These are phyloP conservation scores for Willowsia nigromaculata DNA, from an alignment of 2,888 invertebrate genomes.

Conservation along the genomic window DNA sequence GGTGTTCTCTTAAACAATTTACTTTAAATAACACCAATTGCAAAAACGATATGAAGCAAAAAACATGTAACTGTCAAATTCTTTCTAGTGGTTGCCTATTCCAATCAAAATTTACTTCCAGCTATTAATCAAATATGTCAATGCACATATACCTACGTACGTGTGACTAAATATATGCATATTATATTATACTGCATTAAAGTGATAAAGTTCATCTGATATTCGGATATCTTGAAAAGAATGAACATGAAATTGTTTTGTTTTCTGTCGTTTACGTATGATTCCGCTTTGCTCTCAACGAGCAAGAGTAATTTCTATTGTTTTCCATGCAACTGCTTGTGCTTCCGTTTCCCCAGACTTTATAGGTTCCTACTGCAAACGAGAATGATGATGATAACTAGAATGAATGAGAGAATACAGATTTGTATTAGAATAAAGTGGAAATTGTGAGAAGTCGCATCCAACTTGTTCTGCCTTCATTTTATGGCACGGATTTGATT, in stretches of 20 bases:
- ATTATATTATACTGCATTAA: too few relatives aligned
- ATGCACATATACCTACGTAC: neutral
- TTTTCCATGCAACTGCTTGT: neutral
- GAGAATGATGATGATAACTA: neutral
- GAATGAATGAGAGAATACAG: neutral
- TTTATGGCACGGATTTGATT: constrained; percentile 53
- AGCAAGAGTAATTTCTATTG: too few relatives aligned
- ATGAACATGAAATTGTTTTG: too few relatives aligned
- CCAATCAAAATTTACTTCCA: neutral
- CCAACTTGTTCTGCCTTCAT: constrained; percentile 49
- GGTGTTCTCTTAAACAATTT: neutral
- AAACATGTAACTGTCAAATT: neutral
- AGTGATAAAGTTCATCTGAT: too few relatives aligned
- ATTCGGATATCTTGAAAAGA: too few relatives aligned
- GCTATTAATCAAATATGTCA: neutral
- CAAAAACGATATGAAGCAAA: neutral
- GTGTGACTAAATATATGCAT: too few relatives aligned
- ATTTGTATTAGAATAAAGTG: constrained; percentile 3
- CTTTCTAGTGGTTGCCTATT: neutral
- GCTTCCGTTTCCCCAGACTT: neutral
- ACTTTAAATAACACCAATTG: neutral
- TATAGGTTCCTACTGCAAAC: constrained; percentile 8
- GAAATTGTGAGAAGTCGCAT: constrained; percentile 48
- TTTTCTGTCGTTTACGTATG: too few relatives aligned
- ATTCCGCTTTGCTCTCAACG: too few relatives aligned